These are phyloP conservation scores for Blastomussa wellsi DNA, from an alignment of 92 coral and sea anemone species.

Conservation along the genomic window DNA sequence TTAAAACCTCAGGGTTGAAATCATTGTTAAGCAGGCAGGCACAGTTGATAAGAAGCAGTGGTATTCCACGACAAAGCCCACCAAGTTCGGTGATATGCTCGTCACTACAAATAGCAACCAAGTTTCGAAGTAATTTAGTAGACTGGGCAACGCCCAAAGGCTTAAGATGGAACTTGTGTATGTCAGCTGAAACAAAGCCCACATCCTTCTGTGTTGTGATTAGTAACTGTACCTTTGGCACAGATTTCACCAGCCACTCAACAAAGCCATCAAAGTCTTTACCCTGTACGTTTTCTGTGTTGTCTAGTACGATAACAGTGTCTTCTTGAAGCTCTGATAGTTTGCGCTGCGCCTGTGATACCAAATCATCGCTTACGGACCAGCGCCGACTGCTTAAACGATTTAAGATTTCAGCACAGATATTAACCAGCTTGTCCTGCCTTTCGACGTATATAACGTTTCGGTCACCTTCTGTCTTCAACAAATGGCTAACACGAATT, in stretches of 20 bases:
- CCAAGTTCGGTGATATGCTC: slow-evolving; percentile 7
- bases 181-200: background rate
- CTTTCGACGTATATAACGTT: slow-evolving; percentile 30
- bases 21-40: background rate
- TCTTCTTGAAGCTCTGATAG: slow-evolving; percentile 5
- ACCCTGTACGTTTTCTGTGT: slow-evolving; percentile 58
- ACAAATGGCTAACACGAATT: slow-evolving; percentile 34
- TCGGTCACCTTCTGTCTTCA: background rate
- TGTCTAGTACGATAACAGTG: slow-evolving; percentile 56
- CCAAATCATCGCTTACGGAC: slow-evolving; percentile 31
- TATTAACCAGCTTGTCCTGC: slow-evolving; percentile 10
- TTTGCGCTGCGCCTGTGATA: slow-evolving; percentile 26
- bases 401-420: slow-evolving; percentile 45
- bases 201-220: slow-evolving; percentile 22
- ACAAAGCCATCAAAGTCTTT: slow-evolving; percentile 12
- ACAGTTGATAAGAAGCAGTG: slow-evolving; percentile 20
- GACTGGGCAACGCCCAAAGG: slow-evolving; percentile 6
- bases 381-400: slow-evolving; percentile 12
- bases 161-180: background rate
- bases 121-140: background rate
- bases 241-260: background rate
- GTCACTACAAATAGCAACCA: background rate
- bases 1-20: background rate
- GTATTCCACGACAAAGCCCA: slow-evolving; percentile 25
- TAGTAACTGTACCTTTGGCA: slow-evolving; percentile 9